Evolutionary conservation across 2,888 invertebrate genomes (phyloP), one percentile per base, ranked within the genome.

Genomic region (Cryptocephalus moraei): DNA sequence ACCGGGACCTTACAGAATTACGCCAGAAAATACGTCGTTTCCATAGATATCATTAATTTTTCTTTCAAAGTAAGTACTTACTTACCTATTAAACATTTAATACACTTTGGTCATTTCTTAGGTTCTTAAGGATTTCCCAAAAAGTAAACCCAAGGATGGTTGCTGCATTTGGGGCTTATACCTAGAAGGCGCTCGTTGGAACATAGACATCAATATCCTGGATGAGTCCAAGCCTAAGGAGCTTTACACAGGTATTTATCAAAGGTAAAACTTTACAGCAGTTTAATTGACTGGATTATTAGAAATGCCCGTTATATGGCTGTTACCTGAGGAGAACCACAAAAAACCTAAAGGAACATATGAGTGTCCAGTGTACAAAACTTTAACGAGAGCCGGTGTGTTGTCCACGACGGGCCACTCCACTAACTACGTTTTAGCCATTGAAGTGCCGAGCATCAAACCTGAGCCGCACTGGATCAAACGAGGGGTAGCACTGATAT

Each of bases 1-100:
- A 89, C 89, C 0, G 89, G 86, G 13, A 85, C 84, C 0, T 72
- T 87, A 60, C 90, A 90, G 73, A 89, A 90, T 71, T 88, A 78
- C 67, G 89, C 89, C 3, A 74, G 89, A 55, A 86, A 82, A 63
- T 79, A 85, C 60, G 74, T 81, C 31, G 76, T 87, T 6, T 85
- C 89, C 4, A 88, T 90, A 36, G 89, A 90, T 62, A 76, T 79
- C 0, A 75, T 84, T 4, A 71, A 73, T 8, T 84, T 82, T 59
- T 66, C 71, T 3, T 84, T 80, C 63, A 71, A 77, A 73, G 83
- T 82, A 63, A 22, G 22, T 31, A 4, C 10, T 42, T 41, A 33
- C 31, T n/a, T 2, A 9, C 11, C 14, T 8, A 2, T 10, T 44
- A 22, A 22, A 22, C 22, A 22, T 22, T 22, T 22, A 22, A 2